These are phyloP conservation scores for Alexandromys oeconomus DNA, from an alignment of 2,797 vertebrate genomes.

Conservation along the genomic window DNA sequence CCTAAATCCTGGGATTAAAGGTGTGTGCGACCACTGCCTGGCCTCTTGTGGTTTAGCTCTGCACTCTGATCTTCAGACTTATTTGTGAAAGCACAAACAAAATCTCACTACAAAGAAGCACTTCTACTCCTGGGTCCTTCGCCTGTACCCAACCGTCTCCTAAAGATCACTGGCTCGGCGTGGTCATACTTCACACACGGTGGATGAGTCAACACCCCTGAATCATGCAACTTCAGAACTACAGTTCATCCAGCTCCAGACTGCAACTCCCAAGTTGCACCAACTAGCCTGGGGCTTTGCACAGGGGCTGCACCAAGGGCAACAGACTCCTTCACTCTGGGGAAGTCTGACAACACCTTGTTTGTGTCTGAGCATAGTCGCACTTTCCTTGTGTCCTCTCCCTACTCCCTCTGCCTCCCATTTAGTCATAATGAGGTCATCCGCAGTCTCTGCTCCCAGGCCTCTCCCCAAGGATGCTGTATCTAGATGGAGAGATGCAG, in stretches of 20 bases:
- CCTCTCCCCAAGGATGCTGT: constrained; percentile 49
- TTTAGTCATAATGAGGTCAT: constrained; percentile 77
- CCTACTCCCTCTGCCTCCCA: constrained; percentile 40
- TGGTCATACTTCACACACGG: background rate
- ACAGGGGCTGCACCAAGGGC: background rate
- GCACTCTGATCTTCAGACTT: too few species aligned
- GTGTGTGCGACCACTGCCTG: too few species aligned
- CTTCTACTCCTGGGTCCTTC: background rate
- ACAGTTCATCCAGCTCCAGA: background rate
- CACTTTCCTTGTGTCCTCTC: background rate
- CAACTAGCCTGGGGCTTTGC: background rate
- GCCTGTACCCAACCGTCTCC: background rate
- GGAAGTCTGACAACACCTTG: background rate
- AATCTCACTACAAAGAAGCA: background rate
- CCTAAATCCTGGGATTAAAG: too few species aligned
- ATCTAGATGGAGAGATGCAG: background rate
- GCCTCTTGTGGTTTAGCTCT: too few species aligned
- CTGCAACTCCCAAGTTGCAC: background rate
- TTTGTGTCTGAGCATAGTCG: background rate
- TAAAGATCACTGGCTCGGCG: background rate
- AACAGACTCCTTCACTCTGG: background rate
- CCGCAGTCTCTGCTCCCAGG: constrained; percentile 31
- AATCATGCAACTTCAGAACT: background rate
- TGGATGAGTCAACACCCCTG: background rate
- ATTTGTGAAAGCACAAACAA: too few species aligned